A percentile compares a stretch with the other conserved stretches of the same genome.
Evolutionary conservation across 1,140 invertebrate species (phyloP).

Genomic region (Ostrea edulis): DNA sequence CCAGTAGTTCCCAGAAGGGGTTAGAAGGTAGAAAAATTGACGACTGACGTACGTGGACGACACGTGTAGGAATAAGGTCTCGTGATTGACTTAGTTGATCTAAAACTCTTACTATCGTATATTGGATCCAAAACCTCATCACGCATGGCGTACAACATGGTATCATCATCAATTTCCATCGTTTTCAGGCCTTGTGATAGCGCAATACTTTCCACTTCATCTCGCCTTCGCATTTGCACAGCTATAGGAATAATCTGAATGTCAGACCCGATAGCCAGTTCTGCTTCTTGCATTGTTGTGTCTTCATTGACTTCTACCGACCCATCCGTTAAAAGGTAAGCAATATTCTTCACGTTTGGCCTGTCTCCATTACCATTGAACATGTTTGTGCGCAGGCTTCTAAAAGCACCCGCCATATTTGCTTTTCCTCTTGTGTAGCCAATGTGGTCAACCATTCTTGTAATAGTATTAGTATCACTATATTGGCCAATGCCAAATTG

Average conservation of each 20-base stretch:
- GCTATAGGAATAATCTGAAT: slow-evolving; percentile 71
- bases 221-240: slow-evolving; percentile 63
- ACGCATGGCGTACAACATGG: slow-evolving; percentile 36
- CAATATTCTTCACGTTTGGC: slow-evolving; percentile 68
- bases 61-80: too few relatives aligned
- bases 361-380: slow-evolving; percentile 71
- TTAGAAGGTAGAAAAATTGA: too few relatives aligned
- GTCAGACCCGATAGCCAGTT: slow-evolving; percentile 67
- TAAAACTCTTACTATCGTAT: slow-evolving; percentile 64
- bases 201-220: slow-evolving; percentile 72
- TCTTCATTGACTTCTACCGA: slow-evolving; percentile 66
- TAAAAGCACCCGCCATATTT: slow-evolving; percentile 74
- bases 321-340: slow-evolving; percentile 73
- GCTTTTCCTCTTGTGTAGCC: slow-evolving; percentile 69
- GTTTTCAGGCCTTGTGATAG: slow-evolving; percentile 63
- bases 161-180: slow-evolving; percentile 59
- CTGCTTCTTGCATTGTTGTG: slow-evolving; percentile 67
- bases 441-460: slow-evolving; percentile 64
- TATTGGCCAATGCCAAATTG: slow-evolving; percentile 66
- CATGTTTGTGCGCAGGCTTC: slow-evolving; percentile 65
- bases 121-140: slow-evolving; percentile 69
- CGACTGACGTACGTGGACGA: too few relatives aligned
- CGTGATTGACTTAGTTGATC: too few relatives aligned
- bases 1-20: too few relatives aligned
- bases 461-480: slow-evolving; percentile 60